phyloP scores from a whole-genome alignment of 2,797 vertebrate genomes.

The Premnoplex brunnescens region DNA sequence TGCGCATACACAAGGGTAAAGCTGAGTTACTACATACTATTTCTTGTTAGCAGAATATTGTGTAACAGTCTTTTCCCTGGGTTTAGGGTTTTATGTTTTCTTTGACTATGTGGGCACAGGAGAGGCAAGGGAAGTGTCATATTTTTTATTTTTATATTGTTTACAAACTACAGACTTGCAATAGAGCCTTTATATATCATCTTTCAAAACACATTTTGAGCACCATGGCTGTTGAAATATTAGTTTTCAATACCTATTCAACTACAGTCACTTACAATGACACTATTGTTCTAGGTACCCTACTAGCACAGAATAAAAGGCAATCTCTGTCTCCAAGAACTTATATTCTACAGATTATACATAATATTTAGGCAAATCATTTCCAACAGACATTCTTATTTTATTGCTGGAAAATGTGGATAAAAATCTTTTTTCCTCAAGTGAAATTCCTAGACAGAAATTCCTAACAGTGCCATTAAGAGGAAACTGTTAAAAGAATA shows the following conservation, averaged over 20 bases:
- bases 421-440: not conserved
- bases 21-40: not conserved
- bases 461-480: not conserved
- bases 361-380: not conserved
- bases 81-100: slow-evolving; percentile 35
- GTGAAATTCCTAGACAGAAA: not conserved
- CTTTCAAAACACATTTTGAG: slow-evolving; percentile 56
- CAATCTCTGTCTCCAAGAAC: not conserved
- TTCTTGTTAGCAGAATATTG: slow-evolving; percentile 22
- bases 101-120: slow-evolving; percentile 5
- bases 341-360: slow-evolving; percentile 4
- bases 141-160: slow-evolving; percentile 62
- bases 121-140: slow-evolving; percentile 13
- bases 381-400: not conserved
- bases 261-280: slow-evolving; percentile 44
- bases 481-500: not conserved
- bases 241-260: slow-evolving; percentile 54
- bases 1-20: not conserved
- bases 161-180: slow-evolving; percentile 34
- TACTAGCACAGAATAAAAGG: not conserved
- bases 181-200: slow-evolving; percentile 51
- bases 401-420: not conserved
- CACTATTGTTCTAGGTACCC: slow-evolving; percentile 20
- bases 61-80: not conserved
- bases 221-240: slow-evolving; percentile 44